Evolutionary conservation across 1,140 invertebrate species (phyloP).

Genomic region (Pristionchus pacificus): DNA sequence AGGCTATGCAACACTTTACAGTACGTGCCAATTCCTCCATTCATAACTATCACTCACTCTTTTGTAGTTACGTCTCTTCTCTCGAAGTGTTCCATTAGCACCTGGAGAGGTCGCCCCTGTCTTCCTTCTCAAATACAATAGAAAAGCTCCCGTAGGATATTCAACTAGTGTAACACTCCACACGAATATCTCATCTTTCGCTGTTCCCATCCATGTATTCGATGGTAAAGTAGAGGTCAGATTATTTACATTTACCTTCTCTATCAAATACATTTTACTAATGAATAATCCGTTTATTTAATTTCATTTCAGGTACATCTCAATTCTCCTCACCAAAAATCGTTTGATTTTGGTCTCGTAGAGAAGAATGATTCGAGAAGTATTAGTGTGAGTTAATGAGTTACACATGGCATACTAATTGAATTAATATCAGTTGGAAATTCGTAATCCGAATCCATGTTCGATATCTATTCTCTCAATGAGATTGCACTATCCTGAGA

Average conservation of each 20-base stretch:
- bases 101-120: constrained; percentile 66
- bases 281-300: too few relatives aligned
- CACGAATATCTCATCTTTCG: constrained; percentile 72
- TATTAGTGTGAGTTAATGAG: constrained; percentile 51
- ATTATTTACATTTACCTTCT: too few relatives aligned
- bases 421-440: constrained; percentile 25
- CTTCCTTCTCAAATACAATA: constrained; percentile 65
- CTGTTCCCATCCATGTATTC: constrained; percentile 70
- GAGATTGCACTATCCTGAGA: constrained; percentile 5
- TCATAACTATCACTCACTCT: constrained; percentile 34
- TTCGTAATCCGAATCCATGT: constrained; percentile 28
- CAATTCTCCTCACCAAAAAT: constrained; percentile 62
- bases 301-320: constrained; percentile 59
- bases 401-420: background rate
- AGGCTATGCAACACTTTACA: constrained; percentile 67
- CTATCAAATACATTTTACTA: constrained; percentile 25
- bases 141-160: constrained; percentile 64
- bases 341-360: constrained; percentile 72
- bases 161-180: constrained; percentile 67
- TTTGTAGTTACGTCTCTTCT: constrained; percentile 56
- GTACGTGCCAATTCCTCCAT: constrained; percentile 60
- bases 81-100: constrained; percentile 62
- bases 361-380: constrained; percentile 69
- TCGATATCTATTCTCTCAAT: constrained; percentile 10
- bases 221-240: constrained; percentile 67